Base-by-base conservation (phyloP, 30 jellyfish, hydroid and myxozoan genomes). In the Catostylus mosaicus region DNA sequence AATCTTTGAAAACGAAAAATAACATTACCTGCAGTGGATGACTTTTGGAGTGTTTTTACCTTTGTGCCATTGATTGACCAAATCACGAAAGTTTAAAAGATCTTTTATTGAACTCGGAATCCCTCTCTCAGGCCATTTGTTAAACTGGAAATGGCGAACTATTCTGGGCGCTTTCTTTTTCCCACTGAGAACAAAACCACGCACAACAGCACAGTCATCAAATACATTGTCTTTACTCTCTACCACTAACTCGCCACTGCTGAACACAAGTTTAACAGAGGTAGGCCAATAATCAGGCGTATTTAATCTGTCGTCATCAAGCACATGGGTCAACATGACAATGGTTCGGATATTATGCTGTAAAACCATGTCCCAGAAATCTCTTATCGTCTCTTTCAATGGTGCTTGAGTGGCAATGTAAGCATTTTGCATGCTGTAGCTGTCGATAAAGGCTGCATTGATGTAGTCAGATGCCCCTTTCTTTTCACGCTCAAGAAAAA, bases 361-460 rank as follows among this genome's bases (percentile, higher is more conserved):
- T 90, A 95, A 87, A 3, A 92, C 67, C 98, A 92, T 92, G 47
- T 40, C 91, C 97, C 97, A 92, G 67, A 92, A 92, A 36, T 92
- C 95, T 27, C 62, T 77, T 6, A 83, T n/a, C 18, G 83, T 67
- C 27, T 61, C 73, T 45, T 77, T 57, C 63, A 81, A 52, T 0
- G 98, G 98, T 26, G 84, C 91, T 70, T 92, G 98, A 3, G 98
- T 73, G 24, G 96, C 97, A 3, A 92, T 80, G 73, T 86, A 92
- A 7, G 92, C 93, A 45, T 59, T 30, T 36, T 73, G 47, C 26
- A 20, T 45, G 30, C 34, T 30, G 63, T 73, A 87, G 43, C 95
- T 76, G 56, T 75, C 87, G 30, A 92, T 51, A 38, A 54, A 78
- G 29, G 92, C 75, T 35, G 98, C 98, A 51, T 92, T 86, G 16